Evolutionary conservation across 2,797 vertebrate species (phyloP).

Genomic region (Bradypodion pumilum): DNA sequence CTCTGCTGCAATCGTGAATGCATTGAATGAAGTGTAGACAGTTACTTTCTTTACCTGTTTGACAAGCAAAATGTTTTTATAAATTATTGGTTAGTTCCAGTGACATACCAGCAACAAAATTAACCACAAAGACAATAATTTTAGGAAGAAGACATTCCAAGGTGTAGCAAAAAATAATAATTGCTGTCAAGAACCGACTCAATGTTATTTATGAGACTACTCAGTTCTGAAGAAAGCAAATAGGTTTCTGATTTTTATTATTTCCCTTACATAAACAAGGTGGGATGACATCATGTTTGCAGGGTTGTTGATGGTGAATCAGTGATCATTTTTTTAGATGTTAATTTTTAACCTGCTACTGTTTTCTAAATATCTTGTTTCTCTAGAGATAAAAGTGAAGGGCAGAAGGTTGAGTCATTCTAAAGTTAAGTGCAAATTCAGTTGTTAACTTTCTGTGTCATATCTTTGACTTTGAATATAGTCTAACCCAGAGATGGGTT

Average conservation of each 20-base stretch:
- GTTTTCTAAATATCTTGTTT: slow-evolving; percentile 16
- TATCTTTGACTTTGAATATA: neutral
- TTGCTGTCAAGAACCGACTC: slow-evolving; percentile 28
- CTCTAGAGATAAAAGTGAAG: neutral
- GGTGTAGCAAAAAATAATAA: too few species aligned
- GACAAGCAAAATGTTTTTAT: slow-evolving; percentile 50
- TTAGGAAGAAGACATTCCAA: neutral
- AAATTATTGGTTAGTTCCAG: slow-evolving; percentile 1
- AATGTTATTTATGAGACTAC: slow-evolving; percentile 36
- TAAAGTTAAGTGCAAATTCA: neutral
- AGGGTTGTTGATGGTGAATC: slow-evolving; percentile 10
- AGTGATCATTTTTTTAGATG: neutral
- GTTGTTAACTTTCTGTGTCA: neutral
- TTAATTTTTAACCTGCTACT: neutral
- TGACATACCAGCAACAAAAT: slow-evolving; percentile 1
- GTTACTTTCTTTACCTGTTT: slow-evolving; percentile 17
- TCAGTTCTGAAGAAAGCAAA: slow-evolving; percentile 15
- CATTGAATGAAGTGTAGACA: neutral
- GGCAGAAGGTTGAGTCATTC: neutral
- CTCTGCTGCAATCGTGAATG: neutral
- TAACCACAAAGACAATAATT: neutral
- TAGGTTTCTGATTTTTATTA: neutral
- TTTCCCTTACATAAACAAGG: neutral
- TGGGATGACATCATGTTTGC: neutral
- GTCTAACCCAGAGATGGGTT: too few species aligned